Percentiles rank a stretch among this genome's conserved stretches.
These are phyloP conservation scores for Camponotus pennsylvanicus DNA, from an alignment of 1,140 invertebrate species.

Conservation along the genomic window DNA sequence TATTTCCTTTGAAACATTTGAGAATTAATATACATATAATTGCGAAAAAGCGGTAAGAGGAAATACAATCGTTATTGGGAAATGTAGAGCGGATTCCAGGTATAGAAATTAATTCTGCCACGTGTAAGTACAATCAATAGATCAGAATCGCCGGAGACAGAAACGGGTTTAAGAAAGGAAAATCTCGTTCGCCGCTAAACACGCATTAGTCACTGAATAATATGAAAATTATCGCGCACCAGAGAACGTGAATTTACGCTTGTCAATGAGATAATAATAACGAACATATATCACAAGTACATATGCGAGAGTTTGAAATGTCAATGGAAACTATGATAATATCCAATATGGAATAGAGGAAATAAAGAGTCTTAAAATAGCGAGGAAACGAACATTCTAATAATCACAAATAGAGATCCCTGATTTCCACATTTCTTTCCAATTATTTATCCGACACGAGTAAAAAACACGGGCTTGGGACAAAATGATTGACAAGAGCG, in stretches of 20 bases:
- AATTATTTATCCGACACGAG: not conserved
- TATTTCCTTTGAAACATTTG: conserved; percentile 20
- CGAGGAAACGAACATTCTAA: not conserved
- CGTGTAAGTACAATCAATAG: conserved; percentile 53
- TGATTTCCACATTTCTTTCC: not conserved
- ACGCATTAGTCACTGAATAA: conserved; percentile 79
- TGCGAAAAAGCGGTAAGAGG: conserved; percentile 55
- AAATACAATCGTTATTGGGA: conserved; percentile 71
- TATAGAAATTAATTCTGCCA: conserved; percentile 51
- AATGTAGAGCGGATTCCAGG: conserved; percentile 63
- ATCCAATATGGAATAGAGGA: not conserved
- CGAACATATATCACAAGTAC: not conserved
- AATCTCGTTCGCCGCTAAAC: conserved; percentile 70
- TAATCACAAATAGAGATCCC: not conserved
- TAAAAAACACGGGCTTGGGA: not conserved
- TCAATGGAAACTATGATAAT: not conserved
- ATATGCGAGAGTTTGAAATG: not conserved
- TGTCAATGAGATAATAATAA: not conserved
- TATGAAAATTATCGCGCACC: conserved; percentile 77
- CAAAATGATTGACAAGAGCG: not conserved
- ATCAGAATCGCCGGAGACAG: conserved; percentile 34
- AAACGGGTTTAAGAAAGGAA: conserved; percentile 72
- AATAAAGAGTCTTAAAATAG: not conserved
- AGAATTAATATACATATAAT: conserved; percentile 74
- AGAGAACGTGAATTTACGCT: conserved; percentile 74